Evolutionary conservation across 2,113 vertebrate genomes (phyloP), one percentile per base, ranked within the genome.

Genomic region (Plecturocebus donacophilus): DNA sequence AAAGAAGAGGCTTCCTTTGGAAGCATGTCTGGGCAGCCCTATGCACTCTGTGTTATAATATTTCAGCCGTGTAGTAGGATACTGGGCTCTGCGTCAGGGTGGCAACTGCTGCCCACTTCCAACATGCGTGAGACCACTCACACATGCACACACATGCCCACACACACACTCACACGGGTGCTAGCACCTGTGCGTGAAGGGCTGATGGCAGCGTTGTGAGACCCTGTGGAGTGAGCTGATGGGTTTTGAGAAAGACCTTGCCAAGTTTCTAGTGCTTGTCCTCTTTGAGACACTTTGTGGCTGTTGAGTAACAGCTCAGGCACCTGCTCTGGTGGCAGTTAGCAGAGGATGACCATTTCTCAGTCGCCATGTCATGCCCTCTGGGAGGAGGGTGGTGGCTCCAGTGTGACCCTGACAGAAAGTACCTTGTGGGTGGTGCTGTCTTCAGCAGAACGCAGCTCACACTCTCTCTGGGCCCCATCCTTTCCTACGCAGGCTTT

Each of bases 1-100:
- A 97, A 98, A 75, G 81, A 87, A 91, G 96, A 94, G 96, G 76
- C 70, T 84, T 87, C 95, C 94, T 94, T 54, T 30, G 92, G 88
- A 82, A 92, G 83, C 81, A 2, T 47, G 92, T 87, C 92, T 47
- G 64, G 96, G 86, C 77, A 91, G 83, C 54, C 83, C 68, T 16
- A 0, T 0, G 8, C 64, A 3, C 61, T 54, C 35, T 0, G 4
- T 6, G 73, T 49, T 47, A 9, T 4, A 10, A 21, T 19, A 2
- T 42, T 68, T 58, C 66, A 70, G 64, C 7, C 4, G 3, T 23
- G 4, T 73, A 8, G 2, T 61, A 1, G 1, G 64, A 73, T 27
- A 4, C 75, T 10, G 79, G 38, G 75, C 61, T 93, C 68, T 47
- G 75, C 3, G 1, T 56, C 23, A 20, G 47, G n/a, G 47, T 27